Evolutionary conservation across 1,140 invertebrate genomes (phyloP), one percentile per base, ranked within the genome.

Genomic region (Ladona fulva): DNA sequence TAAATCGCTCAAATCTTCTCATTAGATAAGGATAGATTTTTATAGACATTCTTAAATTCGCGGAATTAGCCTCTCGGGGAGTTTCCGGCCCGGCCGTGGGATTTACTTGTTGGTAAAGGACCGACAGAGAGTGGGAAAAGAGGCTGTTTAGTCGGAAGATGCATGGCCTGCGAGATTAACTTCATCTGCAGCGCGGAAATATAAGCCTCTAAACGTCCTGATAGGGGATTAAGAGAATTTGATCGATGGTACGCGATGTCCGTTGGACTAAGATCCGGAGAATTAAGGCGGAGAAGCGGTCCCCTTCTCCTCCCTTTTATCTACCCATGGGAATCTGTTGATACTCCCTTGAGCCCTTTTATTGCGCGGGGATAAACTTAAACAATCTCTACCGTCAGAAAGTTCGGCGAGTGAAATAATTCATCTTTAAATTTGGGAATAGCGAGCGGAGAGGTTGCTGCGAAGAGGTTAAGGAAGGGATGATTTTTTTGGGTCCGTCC

Each of bases 291-390:
- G 52, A 66, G 52, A 19, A 22, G 52, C 5, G 12, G n/a, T 5
- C 14, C 14, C 3, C 52, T 66, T 12, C 52, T 3, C 52, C 12
- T 22, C 52, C 52, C 52, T 22, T 22, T 66, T 22, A 37, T 37
- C 29, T 37, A 66, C 52, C 52, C 52, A 19, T 66, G 29, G 29
- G 14, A 66, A 66, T 66, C 52, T 66, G 16, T 66, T 22, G 52
- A 66, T 22, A 22, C 52, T 16, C 52, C 52, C n/a, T 12, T 12
- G 14, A 22, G 16, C 52, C 52, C 52, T 19, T 66, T 66, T 66
- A 66, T 66, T 19, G 52, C 52, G n/a, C n/a, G 52, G 52, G 52
- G 52, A 66, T 66, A 66, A 66, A 66, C 52, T 66, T 66, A 66
- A 66, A 66, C 52, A 66, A 66, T 66, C 52, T 66, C 3, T 3